Evolutionary conservation across 1,140 invertebrate species (phyloP), one percentile per base, ranked within the genome.

Genomic region (Drosophila murphyi): DNA sequence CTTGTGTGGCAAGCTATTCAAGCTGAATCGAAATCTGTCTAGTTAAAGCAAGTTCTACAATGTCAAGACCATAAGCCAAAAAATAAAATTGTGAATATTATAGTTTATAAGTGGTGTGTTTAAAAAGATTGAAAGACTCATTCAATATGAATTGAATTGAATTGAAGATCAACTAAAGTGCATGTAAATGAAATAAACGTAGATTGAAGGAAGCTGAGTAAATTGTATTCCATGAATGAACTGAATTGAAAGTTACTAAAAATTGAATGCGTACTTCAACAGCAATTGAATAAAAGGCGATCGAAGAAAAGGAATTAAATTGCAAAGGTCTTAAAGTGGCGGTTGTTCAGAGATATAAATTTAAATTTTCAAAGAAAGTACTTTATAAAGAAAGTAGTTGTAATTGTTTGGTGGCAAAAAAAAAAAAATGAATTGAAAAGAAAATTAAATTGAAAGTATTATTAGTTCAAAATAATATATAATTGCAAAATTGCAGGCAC

Each of bases 31-130:
- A 74, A 74, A 65, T 82, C 61, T 52, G 32, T 35, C 3, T 28
- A n/a, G n/a, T 6, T 63, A 83, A 51, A 89, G 85, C 85, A 72
- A 67, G 85, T 88, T 83, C 55, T 69, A 80, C 60, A 88, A 89
- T 89, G 80, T 88, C 85, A 89, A 89, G 83, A 85, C 75, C 83
- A 74, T 88, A 85, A 89, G 80, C 67, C 55, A 68, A 78, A 80
- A 50, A 61, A n/a, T 3, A 62, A 62, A 62, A 47, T n/a, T n/a
- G 41, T 32, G 28, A 37, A 34, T 28, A 31, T 28, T 41, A 3
- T 8, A 54, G 12, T 43, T 32, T 32, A 2, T 7, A 31, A 56
- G 29, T 8, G 59, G 20, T 35, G 31, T 1, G 35, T 34, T 61
- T 20, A 45, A 50, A 7, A 32, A 31, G 12, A 64, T 43, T 32